Base-by-base conservation (phyloP, 1,140 invertebrate genomes). In the Drosophila bipectinata region DNA sequence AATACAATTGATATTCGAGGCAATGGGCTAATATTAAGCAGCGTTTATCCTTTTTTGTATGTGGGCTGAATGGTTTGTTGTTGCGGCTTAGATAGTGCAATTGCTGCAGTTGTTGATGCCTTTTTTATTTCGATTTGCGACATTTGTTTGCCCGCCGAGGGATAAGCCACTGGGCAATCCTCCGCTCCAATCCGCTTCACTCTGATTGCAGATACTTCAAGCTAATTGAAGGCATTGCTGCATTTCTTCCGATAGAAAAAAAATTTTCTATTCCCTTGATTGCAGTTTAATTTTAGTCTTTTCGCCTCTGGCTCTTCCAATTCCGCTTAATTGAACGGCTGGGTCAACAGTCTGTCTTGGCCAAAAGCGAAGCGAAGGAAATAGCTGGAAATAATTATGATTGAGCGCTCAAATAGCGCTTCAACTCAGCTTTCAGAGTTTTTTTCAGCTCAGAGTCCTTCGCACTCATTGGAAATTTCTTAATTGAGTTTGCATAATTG, bases 401-500 rank as follows among this genome's bases (percentile, higher is more conserved):
- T 88, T 83, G 67, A 79, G 60, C 53, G 76, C 54, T 81, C 81
- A 77, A 77, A 84, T 69, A 71, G 39, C 44, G 64, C 72, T 52
- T 71, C 21, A 21, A 3, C 21, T 21, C 21, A 21, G 21, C 21
- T 21, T 21, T 21, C 63, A 73, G 71, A 67, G 60, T 24, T 79
- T 88, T 87, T 48, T 60, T 6, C 26, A 6, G 26, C 1, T 28
- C 26, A 28, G 6, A 28, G 54, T 63, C 54, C 54, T 59, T 59
- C 54, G 34, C 28, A 48, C 47, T 41, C 64, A 88, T 76, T 79
- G 69, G 14, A 67, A 77, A 77, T 59, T 71, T 79, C 64, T 77
- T 79, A 88, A 88, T 88, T 88, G 79, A 77, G 72, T 88, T 83
- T 88, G 83, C 83, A 77, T 88, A 88, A 88, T 88, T 88, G 83